A percentile compares a stretch with the other conserved stretches of the same genome.
Conservation (phyloP, 2,797 vertebrate genomes). For the Decapterus maruadsi region DNA sequence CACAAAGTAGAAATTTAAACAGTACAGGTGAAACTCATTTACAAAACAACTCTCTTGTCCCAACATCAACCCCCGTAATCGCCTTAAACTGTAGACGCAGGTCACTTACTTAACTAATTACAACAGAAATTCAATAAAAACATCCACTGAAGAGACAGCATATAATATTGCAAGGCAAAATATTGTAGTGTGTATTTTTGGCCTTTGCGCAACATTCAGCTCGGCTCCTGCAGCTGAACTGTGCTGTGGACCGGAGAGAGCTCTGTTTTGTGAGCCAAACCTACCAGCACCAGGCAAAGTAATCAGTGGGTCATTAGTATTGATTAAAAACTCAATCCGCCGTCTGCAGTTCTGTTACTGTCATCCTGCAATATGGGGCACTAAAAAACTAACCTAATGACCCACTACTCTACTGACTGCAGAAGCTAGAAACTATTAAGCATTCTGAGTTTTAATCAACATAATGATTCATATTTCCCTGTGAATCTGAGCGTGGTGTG, state of each 20-base stretch:
- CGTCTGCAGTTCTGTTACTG: not conserved
- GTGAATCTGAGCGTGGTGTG: slow-evolving; percentile 12
- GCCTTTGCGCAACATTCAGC: slow-evolving; percentile 10
- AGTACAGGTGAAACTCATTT: not conserved
- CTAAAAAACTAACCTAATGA: slow-evolving; percentile 32
- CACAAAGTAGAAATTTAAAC: not conserved
- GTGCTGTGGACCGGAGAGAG: not conserved
- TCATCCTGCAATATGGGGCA: slow-evolving; percentile 15
- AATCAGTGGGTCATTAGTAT: slow-evolving; percentile 15
- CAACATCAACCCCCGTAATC: not conserved
- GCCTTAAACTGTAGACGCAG: not conserved
- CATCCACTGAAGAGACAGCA: not conserved
- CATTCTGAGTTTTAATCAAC: slow-evolving; percentile 34
- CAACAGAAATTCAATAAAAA: not conserved
- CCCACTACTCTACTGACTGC: slow-evolving; percentile 22
- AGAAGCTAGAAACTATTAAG: slow-evolving; percentile 4
- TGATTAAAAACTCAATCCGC: slow-evolving; percentile 21
- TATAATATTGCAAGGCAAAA: not conserved
- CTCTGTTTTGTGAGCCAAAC: slow-evolving; percentile 1
- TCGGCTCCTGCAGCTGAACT: slow-evolving; percentile 7
- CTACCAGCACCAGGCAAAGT: slow-evolving; percentile 1
- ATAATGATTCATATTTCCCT: slow-evolving; percentile 25
- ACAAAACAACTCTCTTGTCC: not conserved
- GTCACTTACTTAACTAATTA: slow-evolving; percentile 1
- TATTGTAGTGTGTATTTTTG: not conserved